Evolutionary conservation across 2,113 vertebrate genomes (phyloP), one percentile per base, ranked within the genome.

Genomic region (Callionymus lyra): DNA sequence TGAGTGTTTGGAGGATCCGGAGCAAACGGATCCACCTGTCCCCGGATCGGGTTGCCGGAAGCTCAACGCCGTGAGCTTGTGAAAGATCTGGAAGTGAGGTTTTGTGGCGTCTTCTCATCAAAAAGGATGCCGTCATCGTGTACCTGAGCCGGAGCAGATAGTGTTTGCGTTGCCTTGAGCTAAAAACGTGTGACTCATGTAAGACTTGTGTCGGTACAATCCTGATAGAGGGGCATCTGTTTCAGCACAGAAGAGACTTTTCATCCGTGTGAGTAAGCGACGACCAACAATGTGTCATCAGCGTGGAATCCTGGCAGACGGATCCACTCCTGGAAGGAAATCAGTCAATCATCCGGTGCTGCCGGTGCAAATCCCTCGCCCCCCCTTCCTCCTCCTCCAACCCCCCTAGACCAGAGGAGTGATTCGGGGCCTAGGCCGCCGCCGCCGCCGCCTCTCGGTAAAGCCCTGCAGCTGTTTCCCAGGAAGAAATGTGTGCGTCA

Each of bases 1-100:
- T 64, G 44, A 56, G 40, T 65, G 66, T 66, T 68, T 74, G 62
- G 54, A 19, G 50, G 59, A 27, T 60, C 54, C 62, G 49, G 63
- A 61, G 60, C 53, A 70, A 76, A 78, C 65, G 67, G 40, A 64
- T 74, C 55, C 66, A 76, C 75, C 72, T 75, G 72, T 67, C 38
- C 19, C n/a, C 33, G 50, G 52, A 62, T 72, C 51, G 54, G 36
- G 43, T 70, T 73, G 49, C 63, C 36, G 44, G 35, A 42, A 58
- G 47, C 36, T 45, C 48, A 45, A 33, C 41, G 39, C 53, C 47
- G 40, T n/a, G 33, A 35, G n/a, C 39, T 9, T 21, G 52, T 45
- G n/a, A n/a, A n/a, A n/a, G n/a, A n/a, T n/a, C n/a, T n/a, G n/a
- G n/a, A n/a, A n/a, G n/a, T n/a, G n/a, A n/a, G n/a, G n/a, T n/a